Percentiles rank a stretch among this genome's conserved stretches.
phyloP scores from a whole-genome alignment of 2,113 vertebrate species.

The Talpa occidentalis region DNA sequence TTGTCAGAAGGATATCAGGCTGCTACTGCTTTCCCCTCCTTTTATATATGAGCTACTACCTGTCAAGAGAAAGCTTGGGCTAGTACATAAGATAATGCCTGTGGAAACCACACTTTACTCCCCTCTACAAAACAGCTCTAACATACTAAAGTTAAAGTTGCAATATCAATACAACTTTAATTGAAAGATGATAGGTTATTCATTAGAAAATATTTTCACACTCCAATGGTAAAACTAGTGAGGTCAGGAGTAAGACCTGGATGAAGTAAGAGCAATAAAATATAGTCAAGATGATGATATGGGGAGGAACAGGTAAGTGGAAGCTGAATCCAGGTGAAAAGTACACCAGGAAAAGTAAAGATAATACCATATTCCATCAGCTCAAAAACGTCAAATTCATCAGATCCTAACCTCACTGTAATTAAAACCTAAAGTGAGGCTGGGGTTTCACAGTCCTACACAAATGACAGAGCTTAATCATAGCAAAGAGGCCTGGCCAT shows the following conservation, averaged over 20 bases:
- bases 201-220: conserved; percentile 8
- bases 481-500: neutral
- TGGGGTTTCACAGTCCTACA: neutral
- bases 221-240: neutral
- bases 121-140: neutral
- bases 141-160: neutral
- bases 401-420: neutral
- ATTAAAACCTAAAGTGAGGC: neutral
- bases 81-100: neutral
- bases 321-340: neutral
- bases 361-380: neutral
- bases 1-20: neutral
- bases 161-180: neutral
- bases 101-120: neutral
- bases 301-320: neutral
- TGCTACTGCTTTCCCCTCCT: neutral
- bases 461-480: neutral
- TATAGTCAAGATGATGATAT: neutral
- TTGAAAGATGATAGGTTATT: neutral
- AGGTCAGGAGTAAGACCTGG: neutral
- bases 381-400: neutral
- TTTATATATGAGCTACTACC: neutral
- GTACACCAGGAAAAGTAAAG: neutral
- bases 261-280: neutral
- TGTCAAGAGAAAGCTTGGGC: neutral